Conservation (phyloP, 92 coral and sea anemone genomes). For the Micromussa lordhowensis region DNA sequence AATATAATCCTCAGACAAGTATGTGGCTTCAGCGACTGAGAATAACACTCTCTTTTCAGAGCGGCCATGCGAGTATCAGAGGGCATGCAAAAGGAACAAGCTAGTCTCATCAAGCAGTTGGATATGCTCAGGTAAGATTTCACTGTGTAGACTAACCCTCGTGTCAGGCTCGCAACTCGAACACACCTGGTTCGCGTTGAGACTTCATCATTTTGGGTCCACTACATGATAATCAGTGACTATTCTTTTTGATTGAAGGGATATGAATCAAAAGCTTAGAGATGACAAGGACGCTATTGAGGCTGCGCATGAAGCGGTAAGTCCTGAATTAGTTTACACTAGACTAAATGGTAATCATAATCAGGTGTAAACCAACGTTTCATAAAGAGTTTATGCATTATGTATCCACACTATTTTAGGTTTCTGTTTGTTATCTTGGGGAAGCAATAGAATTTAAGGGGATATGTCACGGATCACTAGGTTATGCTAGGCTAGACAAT, state of each 20-base stretch:
- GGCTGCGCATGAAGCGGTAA: conserved; percentile 98
- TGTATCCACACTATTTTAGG: too few relatives aligned
- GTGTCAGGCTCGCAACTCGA: background rate
- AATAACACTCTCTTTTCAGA: conserved; percentile 47
- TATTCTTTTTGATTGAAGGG: conserved; percentile 48
- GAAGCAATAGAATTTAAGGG: background rate
- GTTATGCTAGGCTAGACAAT: background rate
- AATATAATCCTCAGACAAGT: background rate
- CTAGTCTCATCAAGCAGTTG: conserved; percentile 90
- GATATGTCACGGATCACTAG: background rate
- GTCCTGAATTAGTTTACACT: conserved; percentile 32
- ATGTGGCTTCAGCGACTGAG: background rate
- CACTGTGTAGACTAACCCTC: background rate
- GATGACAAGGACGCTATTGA: conserved; percentile 97
- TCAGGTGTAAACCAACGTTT: background rate
- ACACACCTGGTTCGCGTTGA: background rate
- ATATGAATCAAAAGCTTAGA: conserved; percentile 94
- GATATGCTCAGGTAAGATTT: conserved; percentile 84
- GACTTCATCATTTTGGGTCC: background rate
- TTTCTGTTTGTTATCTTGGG: too few relatives aligned
- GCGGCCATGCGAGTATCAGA: conserved; percentile 91
- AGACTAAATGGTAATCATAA: background rate
- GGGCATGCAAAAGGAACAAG: conserved; percentile 95
- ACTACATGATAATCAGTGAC: background rate
- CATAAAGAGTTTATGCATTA: background rate